Base-by-base conservation (phyloP, 2,797 vertebrate species). In the Chromis chromis region DNA sequence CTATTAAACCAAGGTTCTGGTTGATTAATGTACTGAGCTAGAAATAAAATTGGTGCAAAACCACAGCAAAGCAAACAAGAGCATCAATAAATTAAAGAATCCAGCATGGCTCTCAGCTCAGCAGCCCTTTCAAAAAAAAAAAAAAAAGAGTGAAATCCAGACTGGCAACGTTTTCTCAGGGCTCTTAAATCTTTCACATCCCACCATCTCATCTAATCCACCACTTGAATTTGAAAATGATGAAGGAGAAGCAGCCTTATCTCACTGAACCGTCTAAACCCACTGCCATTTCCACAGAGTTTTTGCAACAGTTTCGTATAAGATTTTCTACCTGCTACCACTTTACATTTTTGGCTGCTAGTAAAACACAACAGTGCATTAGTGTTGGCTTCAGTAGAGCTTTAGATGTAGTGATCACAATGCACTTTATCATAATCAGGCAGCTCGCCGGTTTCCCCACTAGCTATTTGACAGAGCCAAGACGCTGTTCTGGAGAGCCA, bases 171-270 rank as follows among this genome's bases (percentile, higher is more conserved):
- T 53, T 64, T 72, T 65, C 40, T 25, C 61, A 11, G n/a, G 57
- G 76, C 57, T 71, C 54, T 57, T 81, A 67, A 74, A 83, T 80
- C 25, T 77, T 79, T 80, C 44, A 53, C 78, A 61, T 79, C 68
- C 71, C 76, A 65, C 62, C 68, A 48, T 68, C 48, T 78, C 53
- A 66, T 65, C 61, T 52, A 61, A 82, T 75, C 69, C 70, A 56
- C 17, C 52, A 19, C 55, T 80, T 85, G 79, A 79, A 72, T 68
- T 12, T 65, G 76, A 83, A 80, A 84, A 81, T 56, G 39, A 82
- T 40, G 67, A 67, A 60, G 46, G 55, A 80, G 74, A 68, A 5
- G 3, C 22, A 36, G 44, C 13, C 19, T 55, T 61, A 55, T 85
- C 42, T 13, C 54, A 40, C 52, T 73, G 31, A 46, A 21, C 33